Percentiles rank a stretch among this genome's conserved stretches.
Evolutionary conservation across 2,888 invertebrate genomes (phyloP).

Genomic region (Leucoptera coffeella): DNA sequence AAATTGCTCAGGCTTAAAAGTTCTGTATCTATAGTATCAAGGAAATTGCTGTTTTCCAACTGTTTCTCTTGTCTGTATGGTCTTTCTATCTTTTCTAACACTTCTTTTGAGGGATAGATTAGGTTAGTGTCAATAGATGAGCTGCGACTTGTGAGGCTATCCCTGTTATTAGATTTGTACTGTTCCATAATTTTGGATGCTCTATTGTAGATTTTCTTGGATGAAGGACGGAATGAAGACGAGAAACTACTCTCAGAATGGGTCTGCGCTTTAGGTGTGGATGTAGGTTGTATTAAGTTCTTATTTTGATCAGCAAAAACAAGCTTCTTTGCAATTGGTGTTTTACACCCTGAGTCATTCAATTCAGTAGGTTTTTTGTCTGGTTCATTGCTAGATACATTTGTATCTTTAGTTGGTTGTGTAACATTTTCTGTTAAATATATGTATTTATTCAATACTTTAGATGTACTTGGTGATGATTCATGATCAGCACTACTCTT

Average conservation of each 20-base stretch:
- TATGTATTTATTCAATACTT: constrained; percentile 36
- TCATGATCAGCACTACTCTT: not conserved
- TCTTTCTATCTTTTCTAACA: constrained; percentile 36
- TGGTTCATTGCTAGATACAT: not conserved
- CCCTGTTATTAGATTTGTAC: constrained; percentile 26
- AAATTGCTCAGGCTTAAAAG: constrained; percentile 57
- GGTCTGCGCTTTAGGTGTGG: constrained; percentile 26
- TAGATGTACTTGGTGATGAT: constrained; percentile 10
- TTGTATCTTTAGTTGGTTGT: constrained; percentile 1
- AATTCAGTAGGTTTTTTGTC: constrained; percentile 8
- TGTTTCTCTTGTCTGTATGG: constrained; percentile 17
- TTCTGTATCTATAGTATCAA: constrained; percentile 37
- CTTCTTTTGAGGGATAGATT: constrained; percentile 19
- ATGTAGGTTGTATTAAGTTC: constrained; percentile 35
- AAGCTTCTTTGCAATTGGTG: constrained; percentile 23
- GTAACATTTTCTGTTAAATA: constrained; percentile 31
- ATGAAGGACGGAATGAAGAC: constrained; percentile 27
- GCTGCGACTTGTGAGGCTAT: constrained; percentile 10
- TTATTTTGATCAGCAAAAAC: constrained; percentile 25
- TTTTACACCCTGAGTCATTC: constrained; percentile 11
- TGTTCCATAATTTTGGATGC: constrained; percentile 38
- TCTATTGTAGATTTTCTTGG: constrained; percentile 35
- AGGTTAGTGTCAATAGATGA: constrained; percentile 14
- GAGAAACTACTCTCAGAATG: too few relatives aligned
- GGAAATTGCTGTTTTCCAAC: constrained; percentile 16